phyloP scores from a whole-genome alignment of 2,888 invertebrate genomes.

The Corythucha ciliata region DNA sequence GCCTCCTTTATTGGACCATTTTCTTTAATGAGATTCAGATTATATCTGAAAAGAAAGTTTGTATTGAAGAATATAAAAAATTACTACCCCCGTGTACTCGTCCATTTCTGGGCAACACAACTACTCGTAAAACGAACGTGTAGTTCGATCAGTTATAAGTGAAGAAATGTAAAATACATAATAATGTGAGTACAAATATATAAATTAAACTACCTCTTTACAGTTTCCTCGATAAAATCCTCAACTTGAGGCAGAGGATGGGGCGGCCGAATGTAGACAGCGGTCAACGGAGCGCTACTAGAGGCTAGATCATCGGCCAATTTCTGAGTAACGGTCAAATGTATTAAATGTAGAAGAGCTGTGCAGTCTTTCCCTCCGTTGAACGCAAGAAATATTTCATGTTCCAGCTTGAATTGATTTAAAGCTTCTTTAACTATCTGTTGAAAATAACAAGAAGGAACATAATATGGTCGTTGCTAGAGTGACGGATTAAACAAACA shows the following conservation, averaged over 20 bases:
- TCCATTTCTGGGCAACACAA: too few relatives aligned
- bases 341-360: slow-evolving; percentile 65
- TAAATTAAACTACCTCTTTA: slow-evolving; percentile 45
- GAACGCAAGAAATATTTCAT: slow-evolving; percentile 81
- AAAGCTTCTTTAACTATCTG: slow-evolving; percentile 31
- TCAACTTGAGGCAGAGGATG: slow-evolving; percentile 81
- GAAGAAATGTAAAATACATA: too few relatives aligned
- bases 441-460: slow-evolving; percentile 17
- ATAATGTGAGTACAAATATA: too few relatives aligned
- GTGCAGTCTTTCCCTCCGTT: slow-evolving; percentile 99
- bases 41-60: slow-evolving; percentile 23
- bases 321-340: slow-evolving; percentile 43
- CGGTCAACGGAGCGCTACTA: slow-evolving; percentile 40
- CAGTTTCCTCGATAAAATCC: slow-evolving; percentile 64
- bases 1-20: slow-evolving; percentile 63
- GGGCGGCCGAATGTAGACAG: slow-evolving; percentile 70
- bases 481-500: too few relatives aligned
- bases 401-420: slow-evolving; percentile 45
- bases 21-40: slow-evolving; percentile 56
- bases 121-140: too few relatives aligned
- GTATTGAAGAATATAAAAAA: too few relatives aligned
- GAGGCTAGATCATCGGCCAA: slow-evolving; percentile 4
- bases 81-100: too few relatives aligned
- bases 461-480: too few relatives aligned
- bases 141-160: too few relatives aligned